Evolutionary conservation across 1,140 invertebrate species (phyloP).

Genomic region (Steinernema feltiae): DNA sequence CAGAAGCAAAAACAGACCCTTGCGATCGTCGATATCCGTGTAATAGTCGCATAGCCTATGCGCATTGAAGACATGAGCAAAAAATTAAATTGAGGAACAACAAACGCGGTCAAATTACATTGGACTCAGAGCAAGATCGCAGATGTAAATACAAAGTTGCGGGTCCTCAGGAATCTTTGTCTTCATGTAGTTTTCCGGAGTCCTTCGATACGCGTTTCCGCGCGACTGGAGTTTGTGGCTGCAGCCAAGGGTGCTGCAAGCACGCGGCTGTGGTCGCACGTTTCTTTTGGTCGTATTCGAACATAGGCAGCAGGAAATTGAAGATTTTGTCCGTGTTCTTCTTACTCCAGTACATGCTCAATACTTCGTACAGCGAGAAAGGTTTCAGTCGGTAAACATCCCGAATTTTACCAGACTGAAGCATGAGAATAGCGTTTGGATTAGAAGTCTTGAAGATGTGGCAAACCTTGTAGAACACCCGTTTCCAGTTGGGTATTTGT

Average conservation of each 20-base stretch:
- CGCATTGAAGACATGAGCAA: too few species aligned
- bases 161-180: too few species aligned
- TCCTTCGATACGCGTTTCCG: too few species aligned
- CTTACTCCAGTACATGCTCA: constrained; percentile 82
- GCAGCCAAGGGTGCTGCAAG: constrained; percentile 83
- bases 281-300: constrained; percentile 80
- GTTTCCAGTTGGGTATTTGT: constrained; percentile 79
- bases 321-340: constrained; percentile 79
- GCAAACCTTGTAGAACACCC: constrained; percentile 87
- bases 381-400: constrained; percentile 87
- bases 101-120: too few species aligned
- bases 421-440: not conserved
- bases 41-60: too few species aligned
- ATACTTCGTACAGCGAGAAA: constrained; percentile 82
- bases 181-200: too few species aligned
- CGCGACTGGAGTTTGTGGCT: not conserved
- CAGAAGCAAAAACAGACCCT: too few species aligned
- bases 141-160: too few species aligned
- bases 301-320: constrained; percentile 86
- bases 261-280: constrained; percentile 86
- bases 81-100: too few species aligned
- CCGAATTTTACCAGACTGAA: constrained; percentile 68
- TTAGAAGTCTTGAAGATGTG: constrained; percentile 18
- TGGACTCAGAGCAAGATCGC: too few species aligned
- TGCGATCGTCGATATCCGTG: too few species aligned